These are phyloP conservation scores for Euthynnus affinis DNA, from an alignment of 2,797 vertebrate species.

Conservation along the genomic window DNA sequence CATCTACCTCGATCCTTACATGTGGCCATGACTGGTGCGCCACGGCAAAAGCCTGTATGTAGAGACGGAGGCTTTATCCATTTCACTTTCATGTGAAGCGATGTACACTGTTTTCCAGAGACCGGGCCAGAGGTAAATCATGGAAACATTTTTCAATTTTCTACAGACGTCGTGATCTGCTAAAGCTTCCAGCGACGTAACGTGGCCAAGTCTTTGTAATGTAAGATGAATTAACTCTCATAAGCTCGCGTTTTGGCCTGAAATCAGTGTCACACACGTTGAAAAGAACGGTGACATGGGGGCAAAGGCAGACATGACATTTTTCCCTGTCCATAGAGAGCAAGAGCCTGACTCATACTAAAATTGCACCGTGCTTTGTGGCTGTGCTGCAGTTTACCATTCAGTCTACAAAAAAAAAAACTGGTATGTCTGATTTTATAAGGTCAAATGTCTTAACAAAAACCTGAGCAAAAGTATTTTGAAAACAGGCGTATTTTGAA, in stretches of 20 bases:
- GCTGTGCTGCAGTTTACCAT: conserved; percentile 27
- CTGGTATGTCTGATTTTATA: conserved; percentile 20
- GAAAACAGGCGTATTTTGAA: conserved; percentile 50
- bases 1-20: background rate
- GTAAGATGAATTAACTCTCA: background rate
- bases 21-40: background rate
- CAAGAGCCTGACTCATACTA: conserved; percentile 35
- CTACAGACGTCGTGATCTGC: conserved; percentile 2
- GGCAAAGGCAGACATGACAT: conserved; percentile 20
- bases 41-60: no score
- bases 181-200: conserved; percentile 9
- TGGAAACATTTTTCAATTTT: conserved; percentile 11
- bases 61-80: conserved; percentile 14
- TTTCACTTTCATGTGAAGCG: conserved; percentile 16
- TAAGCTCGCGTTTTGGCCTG: background rate
- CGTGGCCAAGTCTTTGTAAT: conserved; percentile 11
- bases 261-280: conserved; percentile 5
- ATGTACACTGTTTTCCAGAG: conserved; percentile 33
- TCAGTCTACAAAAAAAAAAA: conserved; percentile 2
- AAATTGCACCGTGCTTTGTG: conserved; percentile 34
- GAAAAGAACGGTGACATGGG: background rate
- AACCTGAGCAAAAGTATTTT: conserved; percentile 54
- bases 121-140: conserved; percentile 35
- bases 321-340: conserved; percentile 18
- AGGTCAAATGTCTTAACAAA: conserved; percentile 36